Evolutionary conservation across 2,113 vertebrate species (phyloP), one percentile per base, ranked within the genome.

Genomic region (Variabilichromis moorii): DNA sequence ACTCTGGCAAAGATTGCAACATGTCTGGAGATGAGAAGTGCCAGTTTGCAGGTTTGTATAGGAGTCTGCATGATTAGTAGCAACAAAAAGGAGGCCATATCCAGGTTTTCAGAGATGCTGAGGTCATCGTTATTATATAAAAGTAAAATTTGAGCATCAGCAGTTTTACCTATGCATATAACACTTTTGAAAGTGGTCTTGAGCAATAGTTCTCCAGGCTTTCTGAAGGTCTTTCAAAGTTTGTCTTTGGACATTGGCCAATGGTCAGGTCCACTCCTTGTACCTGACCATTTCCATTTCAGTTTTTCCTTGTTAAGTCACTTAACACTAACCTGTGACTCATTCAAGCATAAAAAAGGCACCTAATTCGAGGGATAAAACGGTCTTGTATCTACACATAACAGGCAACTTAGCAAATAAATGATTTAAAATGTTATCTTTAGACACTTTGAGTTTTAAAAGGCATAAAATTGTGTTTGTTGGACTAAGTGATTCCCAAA

Each of bases 21-120:
- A 97, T 99, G 99, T 90, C 97, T 99, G 95, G 98, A 99, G 95
- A 97, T 99, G 96, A 96, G 98, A 95, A 98, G 99, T 90, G 96
- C 96, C 88, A 97, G 98, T 94, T 95, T 99, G 95, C 98, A 99
- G 98, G 98, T 99, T 95, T 85, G 91, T 91, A 42, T 85, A 35
- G 28, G 14, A 14, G 31, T 12, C 51, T 26, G 14, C 16, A 5
- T 42, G 14, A 76, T 16, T 21, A 45, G 66, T 71, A 71, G 37
- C 12, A 45, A 42, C 66, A 76, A 45, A 47, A 76, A 17, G 14
- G 14, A 7, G 68, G 14, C 24, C 4, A 11, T 5, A 16, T 76
- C 40, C 68, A 76, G 71, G 42, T 50, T 76, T 76, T 76, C 14
- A 76, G 42, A 50, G 71, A 76, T 76, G 42, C 24, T 31, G 42